Evolutionary conservation across 2,888 invertebrate species (phyloP), one percentile per base, ranked within the genome.

Genomic region (Zele albiditarsus): DNA sequence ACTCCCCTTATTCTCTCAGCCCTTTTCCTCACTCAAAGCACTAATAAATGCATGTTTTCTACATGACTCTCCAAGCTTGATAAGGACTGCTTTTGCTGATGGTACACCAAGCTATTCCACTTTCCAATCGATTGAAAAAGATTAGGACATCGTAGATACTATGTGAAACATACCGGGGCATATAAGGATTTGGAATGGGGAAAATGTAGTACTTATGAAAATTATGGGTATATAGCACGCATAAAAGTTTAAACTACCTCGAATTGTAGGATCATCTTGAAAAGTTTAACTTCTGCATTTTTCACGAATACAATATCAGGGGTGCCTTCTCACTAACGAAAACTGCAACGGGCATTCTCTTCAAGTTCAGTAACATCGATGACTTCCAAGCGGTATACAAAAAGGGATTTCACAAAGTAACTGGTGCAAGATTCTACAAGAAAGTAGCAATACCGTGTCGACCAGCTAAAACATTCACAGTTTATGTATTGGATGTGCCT

Each of bases 331-430:
- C 95, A 82, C 91, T 96, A 83, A 96, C 96, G 79, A 96, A 95
- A 91, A 96, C 96, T 0, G 96, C 96, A 69, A 96, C 96, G 62
- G 96, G 96, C 74, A 96, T 96, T 85, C 92, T 96, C 79, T 96
- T 96, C 91, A 96, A 95, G 90, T 96, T 96, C 90, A 95, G 95
- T 82, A 94, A 94, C 89, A 94, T 95, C 80, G 96, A 96, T 82
- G 96, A 96, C 88, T 96, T 94, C 89, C 95, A 95, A 90, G 94
- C 94, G 88, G 95, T 96, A 80, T 95, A 94, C 91, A 94, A 95
- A 90, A 96, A 96, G 88, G 96, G 95, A 33, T 96, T 96, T 90
- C 95, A 96, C 90, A 94, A 94, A 84, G 95, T 96, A 71, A 96
- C 96, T 74, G 95, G 95, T 38, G 95, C 96, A 68, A 92, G 96